Evolutionary conservation across 2,888 invertebrate genomes (phyloP).

Genomic region (Dolomedes plantarius): DNA sequence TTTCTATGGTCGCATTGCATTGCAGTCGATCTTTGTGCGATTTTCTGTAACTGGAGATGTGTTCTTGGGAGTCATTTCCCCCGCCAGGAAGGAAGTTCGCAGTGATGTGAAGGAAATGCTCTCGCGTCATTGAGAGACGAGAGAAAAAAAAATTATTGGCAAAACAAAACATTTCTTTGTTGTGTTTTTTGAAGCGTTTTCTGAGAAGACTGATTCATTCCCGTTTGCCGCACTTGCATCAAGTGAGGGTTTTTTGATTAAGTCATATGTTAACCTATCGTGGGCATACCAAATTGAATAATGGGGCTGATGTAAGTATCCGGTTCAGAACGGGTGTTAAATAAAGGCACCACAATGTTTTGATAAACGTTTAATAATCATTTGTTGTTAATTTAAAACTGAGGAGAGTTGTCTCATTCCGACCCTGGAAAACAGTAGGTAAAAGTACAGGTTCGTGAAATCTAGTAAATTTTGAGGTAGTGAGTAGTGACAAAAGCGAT

Average conservation of each 20-base stretch:
- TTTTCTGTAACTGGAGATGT: constrained; percentile 8
- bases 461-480: too few species aligned
- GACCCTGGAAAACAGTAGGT: too few species aligned
- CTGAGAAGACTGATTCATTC: constrained; percentile 7
- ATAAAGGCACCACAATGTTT: neutral
- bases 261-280: neutral
- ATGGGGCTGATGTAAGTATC: constrained; percentile 4
- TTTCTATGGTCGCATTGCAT: too few species aligned
- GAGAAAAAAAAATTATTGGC: constrained; percentile 1
- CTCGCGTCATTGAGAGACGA: constrained; percentile 2
- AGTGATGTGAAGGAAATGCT: neutral
- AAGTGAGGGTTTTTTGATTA: constrained; percentile 9
- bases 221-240: neutral
- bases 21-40: neutral
- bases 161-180: constrained; percentile 18
- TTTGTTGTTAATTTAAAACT: neutral
- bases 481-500: too few species aligned
- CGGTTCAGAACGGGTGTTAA: neutral
- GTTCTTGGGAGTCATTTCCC: neutral
- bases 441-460: too few species aligned
- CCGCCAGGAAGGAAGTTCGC: constrained; percentile 1
- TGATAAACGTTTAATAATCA: neutral
- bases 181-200: constrained; percentile 4
- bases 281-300: constrained; percentile 6
- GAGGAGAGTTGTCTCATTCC: too few species aligned